Evolutionary conservation across 2,888 invertebrate genomes (phyloP).

Genomic region (Mactromeris polynyma): DNA sequence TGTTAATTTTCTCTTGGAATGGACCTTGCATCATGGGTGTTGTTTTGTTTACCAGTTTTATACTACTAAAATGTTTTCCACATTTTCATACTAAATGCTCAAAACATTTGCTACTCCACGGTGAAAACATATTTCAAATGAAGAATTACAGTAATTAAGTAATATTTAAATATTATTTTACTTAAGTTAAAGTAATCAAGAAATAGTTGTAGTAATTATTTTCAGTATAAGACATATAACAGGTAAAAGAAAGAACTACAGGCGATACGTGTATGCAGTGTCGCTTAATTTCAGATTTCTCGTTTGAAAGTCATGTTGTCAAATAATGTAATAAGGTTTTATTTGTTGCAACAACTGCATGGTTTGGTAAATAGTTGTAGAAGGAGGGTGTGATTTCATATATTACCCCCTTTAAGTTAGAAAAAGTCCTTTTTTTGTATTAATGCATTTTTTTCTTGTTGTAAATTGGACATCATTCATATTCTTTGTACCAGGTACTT

Average conservation of each 20-base stretch:
- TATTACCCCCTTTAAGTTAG: background rate
- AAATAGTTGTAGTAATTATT: background rate
- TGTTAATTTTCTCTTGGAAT: conserved; percentile 42
- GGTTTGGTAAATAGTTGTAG: background rate
- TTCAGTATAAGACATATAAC: background rate
- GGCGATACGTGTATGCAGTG: background rate
- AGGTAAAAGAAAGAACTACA: background rate
- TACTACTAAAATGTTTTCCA: conserved; percentile 33
- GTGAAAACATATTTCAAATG: background rate
- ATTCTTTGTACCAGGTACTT: background rate
- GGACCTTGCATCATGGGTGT: conserved; percentile 44
- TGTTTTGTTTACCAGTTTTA: conserved; percentile 34
- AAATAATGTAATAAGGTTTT: background rate
- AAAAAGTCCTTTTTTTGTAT: background rate
- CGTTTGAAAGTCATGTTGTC: background rate
- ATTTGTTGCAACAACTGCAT: background rate
- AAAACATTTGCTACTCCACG: background rate
- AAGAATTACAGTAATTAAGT: too few species aligned
- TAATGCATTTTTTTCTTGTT: background rate
- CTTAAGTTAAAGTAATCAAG: background rate
- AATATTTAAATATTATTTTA: too few species aligned
- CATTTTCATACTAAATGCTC: background rate
- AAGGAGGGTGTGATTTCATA: background rate
- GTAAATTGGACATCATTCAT: background rate
- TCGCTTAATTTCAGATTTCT: background rate